Base-by-base conservation (phyloP, 2,888 invertebrate genomes). In the Dasypolia templi region DNA sequence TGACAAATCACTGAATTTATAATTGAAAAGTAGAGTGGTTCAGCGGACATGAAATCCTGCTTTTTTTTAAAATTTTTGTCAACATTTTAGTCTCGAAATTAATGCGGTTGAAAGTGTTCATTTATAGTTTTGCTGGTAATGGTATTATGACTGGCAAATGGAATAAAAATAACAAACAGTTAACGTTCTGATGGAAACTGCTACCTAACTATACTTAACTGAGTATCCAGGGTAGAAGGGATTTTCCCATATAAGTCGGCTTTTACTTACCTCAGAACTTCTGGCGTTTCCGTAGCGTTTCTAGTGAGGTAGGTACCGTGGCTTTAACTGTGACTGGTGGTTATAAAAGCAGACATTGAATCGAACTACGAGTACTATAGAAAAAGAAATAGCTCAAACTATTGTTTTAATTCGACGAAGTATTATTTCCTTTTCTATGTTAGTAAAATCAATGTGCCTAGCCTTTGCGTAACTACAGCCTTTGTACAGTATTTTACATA, bases 1-100 rank as follows among this genome's bases (percentile, higher is more conserved):
- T 55, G 35, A 53, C 39, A 77, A 68, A 53, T 46, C 3, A 1
- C 26, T 32, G 46, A 32, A 75, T 78, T 61, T 78, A 69, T 51
- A 22, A 59, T 35, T 51, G 32, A 58, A 75, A 19, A 46, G n/a
- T 39, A 22, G 17, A 78, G 53, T 59, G 75, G 29, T 1, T 59
- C 42, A 44, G 17, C 17, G 5, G 9, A 26, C 22, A 26, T 49
- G 42, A 32, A 70, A 42, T 12, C 1, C 19, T 26, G 17, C 3
- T 61, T 59, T 75, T 70, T 55, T 17, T 29, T 7, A 26, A 29
- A 55, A 61, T n/a, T 53, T 46, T 53, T 35, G n/a, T 22, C 17
- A 59, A 53, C 35, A 59, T 46, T 59, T 59, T 22, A 17, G 17
- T 29, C 17, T 6, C 9, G 26, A 66, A 56, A 66, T 76, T 42